Conservation (phyloP, 2,888 invertebrate genomes). For the Galerucella pusilla region DNA sequence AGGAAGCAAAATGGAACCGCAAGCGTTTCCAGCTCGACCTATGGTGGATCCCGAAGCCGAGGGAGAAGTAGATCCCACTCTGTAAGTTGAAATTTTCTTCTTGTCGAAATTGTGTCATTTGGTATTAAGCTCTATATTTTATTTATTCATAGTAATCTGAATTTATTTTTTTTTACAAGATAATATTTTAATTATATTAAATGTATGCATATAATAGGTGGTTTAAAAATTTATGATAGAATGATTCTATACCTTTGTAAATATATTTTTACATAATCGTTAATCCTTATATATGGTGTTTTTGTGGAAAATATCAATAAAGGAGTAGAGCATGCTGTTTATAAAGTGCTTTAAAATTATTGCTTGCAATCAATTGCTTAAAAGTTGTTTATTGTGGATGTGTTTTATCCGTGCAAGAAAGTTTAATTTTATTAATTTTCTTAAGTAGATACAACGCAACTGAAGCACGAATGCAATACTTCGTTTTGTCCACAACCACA, state of each 20-base stretch:
- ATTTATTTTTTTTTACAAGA: background rate
- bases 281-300: background rate
- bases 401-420: too few relatives aligned
- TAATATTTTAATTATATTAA: background rate
- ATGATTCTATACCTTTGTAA: background rate
- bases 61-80: slow-evolving; percentile 86
- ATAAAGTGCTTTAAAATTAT: too few relatives aligned
- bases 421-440: too few relatives aligned
- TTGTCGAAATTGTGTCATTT: slow-evolving; percentile 1
- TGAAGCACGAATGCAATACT: too few relatives aligned
- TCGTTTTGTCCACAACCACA: too few relatives aligned
- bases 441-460: too few relatives aligned
- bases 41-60: slow-evolving; percentile 84
- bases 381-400: too few relatives aligned
- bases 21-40: slow-evolving; percentile 69
- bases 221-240: background rate
- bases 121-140: slow-evolving; percentile 16
- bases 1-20: slow-evolving; percentile 40
- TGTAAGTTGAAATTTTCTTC: slow-evolving; percentile 66
- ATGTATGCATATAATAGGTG: background rate
- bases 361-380: too few relatives aligned
- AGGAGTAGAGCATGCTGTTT: background rate
- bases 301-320: background rate
- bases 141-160: background rate
- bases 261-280: background rate